Evolutionary conservation across 2,888 invertebrate genomes (phyloP).

Genomic region (Caenorhabditis sp.): DNA sequence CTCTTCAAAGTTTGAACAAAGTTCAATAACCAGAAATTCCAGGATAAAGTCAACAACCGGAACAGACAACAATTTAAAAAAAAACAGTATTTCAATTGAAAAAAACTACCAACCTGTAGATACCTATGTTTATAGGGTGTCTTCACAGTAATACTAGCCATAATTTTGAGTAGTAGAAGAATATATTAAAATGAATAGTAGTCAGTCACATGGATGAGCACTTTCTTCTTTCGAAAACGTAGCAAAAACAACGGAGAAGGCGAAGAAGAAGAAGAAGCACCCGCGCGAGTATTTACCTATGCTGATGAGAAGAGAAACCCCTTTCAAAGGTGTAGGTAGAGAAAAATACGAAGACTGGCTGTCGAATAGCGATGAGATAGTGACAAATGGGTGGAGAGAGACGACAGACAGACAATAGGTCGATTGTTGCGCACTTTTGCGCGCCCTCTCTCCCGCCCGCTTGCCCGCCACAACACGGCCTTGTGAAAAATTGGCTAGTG

Average conservation of each 20-base stretch:
- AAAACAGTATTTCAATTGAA: too few relatives aligned
- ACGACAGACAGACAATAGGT: background rate
- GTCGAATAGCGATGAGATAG: background rate
- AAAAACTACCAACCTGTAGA: background rate
- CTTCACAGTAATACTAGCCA: background rate
- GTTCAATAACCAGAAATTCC: too few relatives aligned
- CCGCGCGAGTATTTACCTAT: background rate
- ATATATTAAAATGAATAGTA: background rate
- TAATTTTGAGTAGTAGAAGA: background rate
- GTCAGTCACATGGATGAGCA: background rate
- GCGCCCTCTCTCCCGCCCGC: background rate
- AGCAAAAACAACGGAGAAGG: background rate
- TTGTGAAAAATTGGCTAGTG: too few relatives aligned
- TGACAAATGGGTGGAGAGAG: background rate
- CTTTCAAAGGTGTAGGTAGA: background rate
- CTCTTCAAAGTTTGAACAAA: too few relatives aligned
- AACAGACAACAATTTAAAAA: too few relatives aligned
- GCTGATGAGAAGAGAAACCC: background rate
- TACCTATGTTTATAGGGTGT: background rate
- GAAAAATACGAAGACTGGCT: background rate
- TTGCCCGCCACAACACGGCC: too few relatives aligned
- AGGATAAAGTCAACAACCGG: too few relatives aligned
- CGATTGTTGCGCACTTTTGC: slow-evolving; percentile 1
- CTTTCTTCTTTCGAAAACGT: background rate
- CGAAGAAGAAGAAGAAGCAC: background rate